Conservation (phyloP, 53 echinoderm and acorn worm species). For the Astropecten irregularis region DNA sequence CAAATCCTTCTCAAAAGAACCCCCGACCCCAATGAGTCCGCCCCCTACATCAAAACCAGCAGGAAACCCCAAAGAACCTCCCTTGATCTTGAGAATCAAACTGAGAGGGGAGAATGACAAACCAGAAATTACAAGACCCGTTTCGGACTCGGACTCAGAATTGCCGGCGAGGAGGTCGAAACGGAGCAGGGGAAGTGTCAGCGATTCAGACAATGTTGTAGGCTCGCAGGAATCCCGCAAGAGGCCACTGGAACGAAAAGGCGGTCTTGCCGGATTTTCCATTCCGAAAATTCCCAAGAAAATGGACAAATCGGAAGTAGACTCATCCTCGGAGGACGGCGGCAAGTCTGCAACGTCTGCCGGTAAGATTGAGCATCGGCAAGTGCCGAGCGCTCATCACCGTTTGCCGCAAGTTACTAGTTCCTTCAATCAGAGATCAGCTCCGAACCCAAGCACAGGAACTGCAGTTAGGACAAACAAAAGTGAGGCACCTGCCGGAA, state of each 20-base stretch:
- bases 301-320: slow-evolving; percentile 55
- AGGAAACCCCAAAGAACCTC: slow-evolving; percentile 34
- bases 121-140: slow-evolving; percentile 27
- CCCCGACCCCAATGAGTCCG: slow-evolving; percentile 25
- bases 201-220: not conserved
- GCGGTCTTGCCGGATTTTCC: slow-evolving; percentile 57
- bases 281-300: slow-evolving; percentile 75
- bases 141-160: slow-evolving; percentile 32
- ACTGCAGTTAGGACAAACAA: not conserved
- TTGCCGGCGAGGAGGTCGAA: not conserved
- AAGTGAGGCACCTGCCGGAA: slow-evolving; percentile 11
- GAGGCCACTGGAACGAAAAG: slow-evolving; percentile 30
- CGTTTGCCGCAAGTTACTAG: slow-evolving; percentile 58
- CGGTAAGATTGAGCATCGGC: slow-evolving; percentile 60
- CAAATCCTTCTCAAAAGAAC: slow-evolving; percentile 1
- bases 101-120: slow-evolving; percentile 43
- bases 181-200: slow-evolving; percentile 11
- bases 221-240: slow-evolving; percentile 46
- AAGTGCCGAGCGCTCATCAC: slow-evolving; percentile 78
- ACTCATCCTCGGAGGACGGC: slow-evolving; percentile 32
- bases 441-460: slow-evolving; percentile 11
- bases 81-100: slow-evolving; percentile 28
- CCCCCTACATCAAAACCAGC: slow-evolving; percentile 1
- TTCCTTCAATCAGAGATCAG: slow-evolving; percentile 65
- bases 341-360: slow-evolving; percentile 9